Evolutionary conservation across 2,113 vertebrate genomes (phyloP).

Genomic region (Ellobius talpinus): DNA sequence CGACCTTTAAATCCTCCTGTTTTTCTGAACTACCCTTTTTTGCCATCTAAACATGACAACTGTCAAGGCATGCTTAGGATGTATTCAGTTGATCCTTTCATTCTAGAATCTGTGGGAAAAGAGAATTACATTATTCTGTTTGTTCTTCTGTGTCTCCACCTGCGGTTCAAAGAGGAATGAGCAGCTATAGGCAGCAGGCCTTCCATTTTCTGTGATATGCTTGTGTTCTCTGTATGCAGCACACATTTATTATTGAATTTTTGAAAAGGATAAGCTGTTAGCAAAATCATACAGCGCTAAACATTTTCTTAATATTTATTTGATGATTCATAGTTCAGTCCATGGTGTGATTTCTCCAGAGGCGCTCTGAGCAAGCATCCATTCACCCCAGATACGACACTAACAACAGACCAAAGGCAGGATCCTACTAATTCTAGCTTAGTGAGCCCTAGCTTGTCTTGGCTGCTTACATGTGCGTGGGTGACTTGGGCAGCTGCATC

Average conservation of each 20-base stretch:
- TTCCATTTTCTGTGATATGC: neutral
- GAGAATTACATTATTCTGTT: neutral
- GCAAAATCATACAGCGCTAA: neutral
- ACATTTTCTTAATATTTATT: slow-evolving; percentile 42
- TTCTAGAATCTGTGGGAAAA: slow-evolving; percentile 2
- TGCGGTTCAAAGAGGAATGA: slow-evolving; percentile 3
- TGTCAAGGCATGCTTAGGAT: neutral
- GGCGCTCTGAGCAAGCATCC: neutral
- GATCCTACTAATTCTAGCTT: neutral
- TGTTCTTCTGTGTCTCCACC: neutral
- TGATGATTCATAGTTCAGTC: slow-evolving; percentile 1
- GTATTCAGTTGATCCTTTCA: neutral
- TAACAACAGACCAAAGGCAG: neutral
- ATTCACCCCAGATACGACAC: neutral
- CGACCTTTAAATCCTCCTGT: slow-evolving; percentile 2
- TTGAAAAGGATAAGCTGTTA: neutral
- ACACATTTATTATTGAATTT: neutral
- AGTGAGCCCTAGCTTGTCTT: neutral
- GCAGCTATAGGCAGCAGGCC: neutral
- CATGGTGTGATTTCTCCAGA: neutral
- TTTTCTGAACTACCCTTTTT: slow-evolving; percentile 22
- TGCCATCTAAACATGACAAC: neutral
- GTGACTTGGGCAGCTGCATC: neutral
- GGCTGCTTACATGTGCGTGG: neutral
- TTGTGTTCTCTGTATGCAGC: neutral